Conservation (phyloP, 2,113 vertebrate species). For the Rostratula benghalensis region DNA sequence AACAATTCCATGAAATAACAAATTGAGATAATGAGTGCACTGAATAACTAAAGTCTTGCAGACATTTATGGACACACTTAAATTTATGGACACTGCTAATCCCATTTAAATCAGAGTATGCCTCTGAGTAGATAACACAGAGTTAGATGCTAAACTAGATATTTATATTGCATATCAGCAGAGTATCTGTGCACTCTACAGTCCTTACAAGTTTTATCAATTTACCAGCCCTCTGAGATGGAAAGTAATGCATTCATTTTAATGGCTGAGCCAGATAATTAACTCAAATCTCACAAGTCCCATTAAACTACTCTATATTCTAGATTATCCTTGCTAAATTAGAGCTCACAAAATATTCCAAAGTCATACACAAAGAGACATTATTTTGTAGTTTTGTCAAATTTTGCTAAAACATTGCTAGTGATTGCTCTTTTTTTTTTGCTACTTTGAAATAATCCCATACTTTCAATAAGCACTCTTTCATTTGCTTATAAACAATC, state of each 20-base stretch:
- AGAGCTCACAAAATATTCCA: not conserved
- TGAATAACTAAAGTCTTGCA: slow-evolving; percentile 35
- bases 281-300: not conserved
- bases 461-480: not conserved
- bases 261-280: not conserved
- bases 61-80: slow-evolving; percentile 35
- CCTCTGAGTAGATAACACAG: not conserved
- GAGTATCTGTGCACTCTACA: not conserved
- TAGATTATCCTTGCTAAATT: not conserved
- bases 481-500: not conserved
- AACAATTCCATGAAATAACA: slow-evolving; percentile 42
- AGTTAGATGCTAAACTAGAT: not conserved
- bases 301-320: not conserved
- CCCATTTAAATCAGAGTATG: slow-evolving; percentile 13
- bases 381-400: not conserved
- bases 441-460: not conserved
- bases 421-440: not conserved
- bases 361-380: not conserved
- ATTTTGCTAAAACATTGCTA: not conserved
- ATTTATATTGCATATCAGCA: not conserved
- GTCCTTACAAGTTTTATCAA: not conserved
- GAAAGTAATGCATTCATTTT: not conserved
- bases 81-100: not conserved
- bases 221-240: not conserved
- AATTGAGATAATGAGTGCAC: slow-evolving; percentile 49